Percentiles rank a stretch among this genome's conserved stretches.
These are phyloP conservation scores for Melanogrammus aeglefinus DNA, from an alignment of 2,797 vertebrate genomes.

Conservation along the genomic window DNA sequence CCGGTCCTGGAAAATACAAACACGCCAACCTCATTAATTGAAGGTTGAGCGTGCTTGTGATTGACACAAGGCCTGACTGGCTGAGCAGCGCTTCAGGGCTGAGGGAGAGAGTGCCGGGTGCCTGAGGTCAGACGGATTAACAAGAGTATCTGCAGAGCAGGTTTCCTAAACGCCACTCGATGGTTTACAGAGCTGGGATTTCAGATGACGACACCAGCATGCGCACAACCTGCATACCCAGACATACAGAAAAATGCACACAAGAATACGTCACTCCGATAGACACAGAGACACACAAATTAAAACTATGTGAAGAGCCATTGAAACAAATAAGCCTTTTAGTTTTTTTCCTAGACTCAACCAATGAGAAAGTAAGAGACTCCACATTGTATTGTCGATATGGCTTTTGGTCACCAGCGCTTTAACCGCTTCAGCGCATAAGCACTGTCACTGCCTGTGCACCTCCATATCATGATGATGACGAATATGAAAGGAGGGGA, in stretches of 20 bases:
- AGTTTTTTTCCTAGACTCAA: not conserved
- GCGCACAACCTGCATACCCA: not conserved
- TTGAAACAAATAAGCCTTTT: not conserved
- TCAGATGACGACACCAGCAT: constrained; percentile 7
- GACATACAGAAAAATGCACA: not conserved
- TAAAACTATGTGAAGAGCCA: not conserved
- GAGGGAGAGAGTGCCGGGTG: constrained; percentile 20
- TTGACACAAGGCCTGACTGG: constrained; percentile 31
- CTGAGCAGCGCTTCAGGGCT: constrained; percentile 19
- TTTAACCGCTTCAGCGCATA: not conserved
- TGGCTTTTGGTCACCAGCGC: not conserved
- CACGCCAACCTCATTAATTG: constrained; percentile 38
- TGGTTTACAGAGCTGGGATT: constrained; percentile 16
- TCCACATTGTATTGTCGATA: not conserved
- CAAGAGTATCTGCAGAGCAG: constrained; percentile 21
- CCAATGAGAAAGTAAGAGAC: not conserved
- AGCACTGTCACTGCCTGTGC: not conserved
- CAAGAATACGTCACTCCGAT: constrained; percentile 16
- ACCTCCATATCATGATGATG: constrained; percentile 30
- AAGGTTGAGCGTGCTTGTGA: constrained; percentile 20
- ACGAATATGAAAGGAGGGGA: not conserved
- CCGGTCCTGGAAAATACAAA: constrained; percentile 46
- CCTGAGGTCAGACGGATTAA: constrained; percentile 21
- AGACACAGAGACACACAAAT: not conserved
- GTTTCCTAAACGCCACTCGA: constrained; percentile 18